phyloP scores from a whole-genome alignment of 1,140 invertebrate species.

The Drosophila rhopaloa region DNA sequence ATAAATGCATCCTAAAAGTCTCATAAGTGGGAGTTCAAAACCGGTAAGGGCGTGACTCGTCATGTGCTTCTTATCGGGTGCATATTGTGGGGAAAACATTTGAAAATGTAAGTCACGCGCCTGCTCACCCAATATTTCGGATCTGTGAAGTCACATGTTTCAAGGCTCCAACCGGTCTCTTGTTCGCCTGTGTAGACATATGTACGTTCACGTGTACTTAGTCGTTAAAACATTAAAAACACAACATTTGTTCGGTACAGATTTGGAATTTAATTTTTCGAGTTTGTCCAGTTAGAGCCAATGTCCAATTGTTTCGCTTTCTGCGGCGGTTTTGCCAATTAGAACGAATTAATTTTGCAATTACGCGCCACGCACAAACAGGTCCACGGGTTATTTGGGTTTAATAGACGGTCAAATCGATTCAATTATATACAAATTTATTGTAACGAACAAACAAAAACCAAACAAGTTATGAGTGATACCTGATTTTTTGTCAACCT shows the following conservation, averaged over 20 bases:
- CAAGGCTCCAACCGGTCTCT: constrained; percentile 41
- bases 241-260: constrained; percentile 17
- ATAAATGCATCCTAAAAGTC: constrained; percentile 16
- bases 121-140: constrained; percentile 14
- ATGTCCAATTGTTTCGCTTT: constrained; percentile 35
- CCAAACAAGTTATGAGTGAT: constrained; percentile 42
- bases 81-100: constrained; percentile 9
- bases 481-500: constrained; percentile 38
- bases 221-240: constrained; percentile 11
- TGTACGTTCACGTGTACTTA: constrained; percentile 17
- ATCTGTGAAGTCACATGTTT: constrained; percentile 41
- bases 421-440: constrained; percentile 39
- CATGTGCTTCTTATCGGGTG: neutral
- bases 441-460: constrained; percentile 13
- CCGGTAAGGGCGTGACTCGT: constrained; percentile 30
- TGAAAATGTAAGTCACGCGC: constrained; percentile 43
- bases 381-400: constrained; percentile 42
- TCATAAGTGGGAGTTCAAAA: constrained; percentile 6
- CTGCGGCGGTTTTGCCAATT: constrained; percentile 47
- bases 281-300: constrained; percentile 32
- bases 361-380: constrained; percentile 49
- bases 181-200: constrained; percentile 10
- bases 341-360: constrained; percentile 59
- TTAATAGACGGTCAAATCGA: constrained; percentile 32
- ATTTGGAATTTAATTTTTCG: constrained; percentile 25